Percentiles rank a stretch among this genome's conserved stretches.
phyloP scores from a whole-genome alignment of 2,797 vertebrate species.

The Halcyon chelicuti region DNA sequence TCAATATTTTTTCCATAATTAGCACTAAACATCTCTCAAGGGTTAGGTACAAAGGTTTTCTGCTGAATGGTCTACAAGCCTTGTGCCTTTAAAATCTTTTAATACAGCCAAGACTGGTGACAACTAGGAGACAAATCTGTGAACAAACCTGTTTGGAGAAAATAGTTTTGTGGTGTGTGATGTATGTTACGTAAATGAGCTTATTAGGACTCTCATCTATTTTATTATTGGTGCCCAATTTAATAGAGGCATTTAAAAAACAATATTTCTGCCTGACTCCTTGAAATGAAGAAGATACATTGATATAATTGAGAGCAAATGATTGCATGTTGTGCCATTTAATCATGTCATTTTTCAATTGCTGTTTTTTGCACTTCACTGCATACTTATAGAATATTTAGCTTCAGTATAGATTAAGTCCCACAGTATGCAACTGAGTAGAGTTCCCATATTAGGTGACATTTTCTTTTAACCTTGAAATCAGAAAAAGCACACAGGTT shows the following conservation, averaged over 20 bases:
- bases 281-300: slow-evolving; percentile 85
- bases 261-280: slow-evolving; percentile 86
- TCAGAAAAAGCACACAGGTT: slow-evolving; percentile 60
- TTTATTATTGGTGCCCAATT: slow-evolving; percentile 86
- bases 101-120: slow-evolving; percentile 82
- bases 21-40: slow-evolving; percentile 90
- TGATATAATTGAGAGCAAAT: slow-evolving; percentile 88
- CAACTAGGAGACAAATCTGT: slow-evolving; percentile 82
- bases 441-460: slow-evolving; percentile 53
- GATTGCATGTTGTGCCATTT: slow-evolving; percentile 86
- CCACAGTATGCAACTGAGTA: slow-evolving; percentile 62
- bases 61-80: slow-evolving; percentile 71
- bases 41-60: slow-evolving; percentile 83
- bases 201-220: slow-evolving; percentile 86
- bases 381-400: slow-evolving; percentile 83
- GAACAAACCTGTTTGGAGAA: slow-evolving; percentile 77
- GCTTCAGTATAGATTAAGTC: slow-evolving; percentile 80
- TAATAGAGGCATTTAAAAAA: slow-evolving; percentile 88
- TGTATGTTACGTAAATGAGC: slow-evolving; percentile 83
- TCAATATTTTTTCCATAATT: slow-evolving; percentile 92
- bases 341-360: slow-evolving; percentile 88
- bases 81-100: slow-evolving; percentile 82
- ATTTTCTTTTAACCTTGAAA: slow-evolving; percentile 77
- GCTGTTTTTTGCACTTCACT: slow-evolving; percentile 82
- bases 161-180: slow-evolving; percentile 80